A percentile compares a stretch with the other conserved stretches of the same genome.
Evolutionary conservation across 2,797 vertebrate genomes (phyloP).

Genomic region (Podarcis lilfordi): DNA sequence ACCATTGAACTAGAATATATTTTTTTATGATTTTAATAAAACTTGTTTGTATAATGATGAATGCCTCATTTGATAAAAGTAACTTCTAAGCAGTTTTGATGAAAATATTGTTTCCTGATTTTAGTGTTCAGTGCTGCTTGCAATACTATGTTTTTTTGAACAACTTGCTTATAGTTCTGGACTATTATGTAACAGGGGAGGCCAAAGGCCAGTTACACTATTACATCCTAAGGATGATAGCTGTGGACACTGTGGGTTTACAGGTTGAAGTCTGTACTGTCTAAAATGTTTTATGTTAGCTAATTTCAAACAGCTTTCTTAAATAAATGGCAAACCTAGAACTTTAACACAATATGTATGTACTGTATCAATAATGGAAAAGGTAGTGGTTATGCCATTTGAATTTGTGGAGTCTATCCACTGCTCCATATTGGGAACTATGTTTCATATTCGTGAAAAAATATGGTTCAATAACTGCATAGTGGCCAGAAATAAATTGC

Average conservation of each 20-base stretch:
- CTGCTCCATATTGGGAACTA: background rate
- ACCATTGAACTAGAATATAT: constrained; percentile 37
- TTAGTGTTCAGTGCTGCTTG: constrained; percentile 14
- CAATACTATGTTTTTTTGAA: constrained; percentile 3
- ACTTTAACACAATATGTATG: background rate
- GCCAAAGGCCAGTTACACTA: background rate
- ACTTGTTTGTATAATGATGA: constrained; percentile 16
- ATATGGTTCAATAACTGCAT: background rate
- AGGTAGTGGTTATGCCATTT: background rate
- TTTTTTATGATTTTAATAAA: constrained; percentile 39
- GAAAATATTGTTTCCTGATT: constrained; percentile 11
- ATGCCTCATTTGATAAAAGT: background rate
- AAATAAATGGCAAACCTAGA: background rate
- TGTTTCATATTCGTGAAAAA: background rate
- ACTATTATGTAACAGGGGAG: background rate
- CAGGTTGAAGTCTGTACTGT: constrained; percentile 7
- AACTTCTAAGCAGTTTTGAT: constrained; percentile 27
- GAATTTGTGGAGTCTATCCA: background rate
- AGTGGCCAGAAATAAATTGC: background rate
- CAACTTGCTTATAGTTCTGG: background rate
- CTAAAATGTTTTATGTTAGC: constrained; percentile 7
- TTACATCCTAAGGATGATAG: background rate
- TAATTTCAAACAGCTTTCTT: constrained; percentile 10
- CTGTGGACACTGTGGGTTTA: background rate
- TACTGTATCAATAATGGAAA: constrained; percentile 4